A percentile compares a stretch with the other conserved stretches of the same genome.
Evolutionary conservation across 2,797 vertebrate species (phyloP).

Genomic region (Micromesistius poutassou): DNA sequence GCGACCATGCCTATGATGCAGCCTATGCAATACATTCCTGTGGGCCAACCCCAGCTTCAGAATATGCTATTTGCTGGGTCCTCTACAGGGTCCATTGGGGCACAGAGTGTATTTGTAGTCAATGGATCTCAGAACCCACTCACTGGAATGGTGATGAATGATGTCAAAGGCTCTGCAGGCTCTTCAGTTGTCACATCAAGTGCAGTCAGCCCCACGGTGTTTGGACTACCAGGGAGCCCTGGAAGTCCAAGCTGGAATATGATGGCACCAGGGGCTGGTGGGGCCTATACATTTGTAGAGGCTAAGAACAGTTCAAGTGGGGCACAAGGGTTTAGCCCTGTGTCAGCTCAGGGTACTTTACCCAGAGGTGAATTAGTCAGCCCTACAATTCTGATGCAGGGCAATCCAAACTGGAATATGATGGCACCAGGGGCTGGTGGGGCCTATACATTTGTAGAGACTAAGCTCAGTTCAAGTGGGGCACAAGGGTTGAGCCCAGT

Average conservation of each 20-base stretch:
- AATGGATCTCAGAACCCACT: slow-evolving; percentile 52
- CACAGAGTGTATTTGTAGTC: slow-evolving; percentile 51
- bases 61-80: slow-evolving; percentile 78
- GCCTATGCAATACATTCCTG: slow-evolving; percentile 44
- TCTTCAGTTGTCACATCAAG: background rate
- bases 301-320: background rate
- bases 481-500: background rate
- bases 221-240: slow-evolving; percentile 7
- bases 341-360: slow-evolving; percentile 1
- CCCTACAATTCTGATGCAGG: slow-evolving; percentile 39
- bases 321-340: background rate
- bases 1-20: slow-evolving; percentile 46
- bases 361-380: slow-evolving; percentile 10
- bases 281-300: background rate
- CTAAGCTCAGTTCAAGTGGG: background rate
- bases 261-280: background rate
- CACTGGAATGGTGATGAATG: slow-evolving; percentile 58
- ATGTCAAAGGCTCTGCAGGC: slow-evolving; percentile 12
- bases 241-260: background rate
- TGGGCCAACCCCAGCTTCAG: slow-evolving; percentile 74
- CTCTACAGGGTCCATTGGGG: slow-evolving; percentile 18
- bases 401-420: slow-evolving; percentile 42
- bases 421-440: background rate
- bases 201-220: slow-evolving; percentile 4
- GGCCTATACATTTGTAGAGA: background rate